phyloP scores from a whole-genome alignment of 2,113 vertebrate species.

The Brienomyrus longianalis region DNA sequence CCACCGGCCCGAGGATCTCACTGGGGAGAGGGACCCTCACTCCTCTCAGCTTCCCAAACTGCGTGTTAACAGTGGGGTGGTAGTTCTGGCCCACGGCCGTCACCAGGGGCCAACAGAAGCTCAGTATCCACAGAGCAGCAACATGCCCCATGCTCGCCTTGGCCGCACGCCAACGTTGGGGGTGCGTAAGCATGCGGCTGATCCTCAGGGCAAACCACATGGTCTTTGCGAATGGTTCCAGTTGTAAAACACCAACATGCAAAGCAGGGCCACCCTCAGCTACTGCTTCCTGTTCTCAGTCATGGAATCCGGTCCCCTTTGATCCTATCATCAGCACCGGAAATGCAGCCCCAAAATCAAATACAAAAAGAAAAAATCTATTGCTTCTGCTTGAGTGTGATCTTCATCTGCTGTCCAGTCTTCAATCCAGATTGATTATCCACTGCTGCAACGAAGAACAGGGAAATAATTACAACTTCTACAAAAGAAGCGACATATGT shows the following conservation, averaged over 20 bases:
- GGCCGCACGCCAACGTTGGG: constrained; percentile 64
- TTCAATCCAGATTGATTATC: constrained; percentile 49
- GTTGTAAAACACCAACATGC: constrained; percentile 50
- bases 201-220: constrained; percentile 64
- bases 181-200: constrained; percentile 49
- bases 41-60: constrained; percentile 92
- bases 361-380: constrained; percentile 22
- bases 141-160: constrained; percentile 48
- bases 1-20: constrained; percentile 94
- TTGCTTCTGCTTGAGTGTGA: constrained; percentile 30
- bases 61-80: constrained; percentile 92
- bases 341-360: constrained; percentile 34
- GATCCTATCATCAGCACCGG: constrained; percentile 48
- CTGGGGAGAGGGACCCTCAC: constrained; percentile 85
- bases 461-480: constrained; percentile 47
- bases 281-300: constrained; percentile 43
- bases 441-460: constrained; percentile 45
- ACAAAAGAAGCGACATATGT: not conserved
- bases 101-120: constrained; percentile 65
- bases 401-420: constrained; percentile 50
- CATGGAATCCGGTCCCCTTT: constrained; percentile 39
- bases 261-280: constrained; percentile 43
- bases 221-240: constrained; percentile 48
- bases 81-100: constrained; percentile 73
- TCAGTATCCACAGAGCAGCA: constrained; percentile 76